Percentiles rank a stretch among this genome's conserved stretches.
These are phyloP conservation scores for Artemia sinica DNA, from an alignment of 2,888 invertebrate genomes.

Conservation along the genomic window DNA sequence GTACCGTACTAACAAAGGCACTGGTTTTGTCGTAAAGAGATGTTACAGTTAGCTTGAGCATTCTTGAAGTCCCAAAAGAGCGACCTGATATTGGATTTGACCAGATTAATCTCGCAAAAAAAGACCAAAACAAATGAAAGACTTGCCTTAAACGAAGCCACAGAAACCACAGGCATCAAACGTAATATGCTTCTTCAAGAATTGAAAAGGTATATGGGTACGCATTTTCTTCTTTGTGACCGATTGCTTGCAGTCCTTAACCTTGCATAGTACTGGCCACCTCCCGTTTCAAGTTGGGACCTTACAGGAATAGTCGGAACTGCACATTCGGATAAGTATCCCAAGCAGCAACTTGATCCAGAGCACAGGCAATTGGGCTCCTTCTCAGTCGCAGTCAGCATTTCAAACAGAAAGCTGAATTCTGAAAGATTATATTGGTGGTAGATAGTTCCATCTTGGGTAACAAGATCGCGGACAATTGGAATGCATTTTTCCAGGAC, in stretches of 20 bases:
- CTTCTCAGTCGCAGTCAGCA: background rate
- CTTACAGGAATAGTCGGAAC: background rate
- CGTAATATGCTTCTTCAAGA: background rate
- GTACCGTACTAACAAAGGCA: too few relatives aligned
- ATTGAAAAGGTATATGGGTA: background rate
- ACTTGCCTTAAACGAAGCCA: background rate
- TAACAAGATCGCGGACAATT: background rate
- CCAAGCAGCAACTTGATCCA: background rate
- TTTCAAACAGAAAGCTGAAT: background rate
- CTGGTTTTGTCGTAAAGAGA: too few relatives aligned
- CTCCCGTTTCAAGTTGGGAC: background rate
- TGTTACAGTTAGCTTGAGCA: too few relatives aligned
- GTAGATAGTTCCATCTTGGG: background rate
- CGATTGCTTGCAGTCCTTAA: too few relatives aligned
- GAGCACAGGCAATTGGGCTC: background rate
- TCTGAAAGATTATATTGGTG: background rate
- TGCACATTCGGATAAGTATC: background rate
- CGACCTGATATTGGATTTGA: too few relatives aligned
- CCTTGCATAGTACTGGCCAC: background rate
- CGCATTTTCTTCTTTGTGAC: background rate
- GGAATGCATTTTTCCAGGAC: background rate
- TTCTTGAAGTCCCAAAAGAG: too few relatives aligned
- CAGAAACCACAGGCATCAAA: background rate
- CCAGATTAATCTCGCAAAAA: too few relatives aligned
- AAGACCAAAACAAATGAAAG: background rate